Base-by-base conservation (phyloP, 2,113 vertebrate genomes). In the Pampusana beccarii region DNA sequence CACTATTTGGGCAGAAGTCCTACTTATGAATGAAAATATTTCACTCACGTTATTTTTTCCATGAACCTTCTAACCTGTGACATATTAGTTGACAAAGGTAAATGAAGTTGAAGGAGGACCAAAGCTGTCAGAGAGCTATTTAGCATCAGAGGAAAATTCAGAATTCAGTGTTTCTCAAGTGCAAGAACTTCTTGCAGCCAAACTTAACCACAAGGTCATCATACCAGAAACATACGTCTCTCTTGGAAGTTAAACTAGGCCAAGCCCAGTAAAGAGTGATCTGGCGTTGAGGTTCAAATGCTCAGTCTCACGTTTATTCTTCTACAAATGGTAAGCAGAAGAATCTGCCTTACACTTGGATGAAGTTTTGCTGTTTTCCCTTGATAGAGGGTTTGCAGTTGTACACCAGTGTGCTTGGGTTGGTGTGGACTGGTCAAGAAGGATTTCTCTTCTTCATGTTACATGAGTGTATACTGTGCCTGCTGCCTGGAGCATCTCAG, bases 1-100 rank as follows among this genome's bases (percentile, higher is more conserved):
- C 18, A 13, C 3, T 28, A 8, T 72, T 80, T 88, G 46, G 71
- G 20, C 51, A 87, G 29, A 74, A 65, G 34, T 51, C 74, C 80
- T 75, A 60, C 57, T 93, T 70, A 42, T 56, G 75, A 95, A 93
- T 93, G 82, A 95, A 93, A 92, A 86, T 75, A 89, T 2, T 86
- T 24, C 3, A 1, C n/a, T 92, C 6, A 1, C 86, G 31, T 66
- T 91, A 53, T 88, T 91, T 94, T 95, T 96, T 95, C 80, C 50
- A 40, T 36, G 23, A 86, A 84, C 57, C 34, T 86, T 90, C 69
- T 86, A 78, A 66, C 56, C 60, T 93, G 69, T 83, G 88, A 73
- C 74, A 62, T 90, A 94, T 42, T 74, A 80, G 51, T 91, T 96
- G 88, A 92, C 51, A 74, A 86, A 86, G 84, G 61, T 80, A 74